Evolutionary conservation across 2,888 invertebrate genomes (phyloP).

Genomic region (Epistrophe grossulariae): DNA sequence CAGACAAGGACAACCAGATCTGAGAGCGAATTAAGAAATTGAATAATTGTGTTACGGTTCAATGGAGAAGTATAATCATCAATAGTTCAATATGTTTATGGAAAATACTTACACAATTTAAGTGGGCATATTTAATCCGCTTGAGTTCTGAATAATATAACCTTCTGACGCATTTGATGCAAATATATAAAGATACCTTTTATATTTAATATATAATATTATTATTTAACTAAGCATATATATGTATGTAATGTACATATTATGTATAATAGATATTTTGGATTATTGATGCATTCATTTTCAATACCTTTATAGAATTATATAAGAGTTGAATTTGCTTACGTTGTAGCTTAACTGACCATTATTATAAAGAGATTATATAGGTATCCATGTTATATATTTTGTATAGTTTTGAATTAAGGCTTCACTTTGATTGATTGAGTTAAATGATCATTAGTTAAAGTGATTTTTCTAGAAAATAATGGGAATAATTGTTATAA

Average conservation of each 20-base stretch:
- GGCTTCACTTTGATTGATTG: too few species aligned
- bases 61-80: background rate
- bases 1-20: constrained; percentile 17
- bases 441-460: too few species aligned
- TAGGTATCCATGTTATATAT: too few species aligned
- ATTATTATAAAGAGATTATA: background rate
- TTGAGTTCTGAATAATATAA: background rate
- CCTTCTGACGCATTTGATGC: background rate
- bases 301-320: background rate
- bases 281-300: background rate
- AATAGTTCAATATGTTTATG: background rate
- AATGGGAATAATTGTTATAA: too few species aligned
- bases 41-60: constrained; percentile 34
- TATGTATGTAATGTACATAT: too few species aligned
- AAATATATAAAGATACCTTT: background rate
- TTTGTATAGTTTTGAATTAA: background rate
- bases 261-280: background rate
- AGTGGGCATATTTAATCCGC: background rate
- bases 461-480: too few species aligned
- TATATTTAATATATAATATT: too few species aligned
- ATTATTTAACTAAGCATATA: too few species aligned
- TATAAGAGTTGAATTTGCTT: background rate
- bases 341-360: background rate
- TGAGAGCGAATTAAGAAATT: constrained; percentile 46
- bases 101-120: background rate